Evolutionary conservation across 1,140 invertebrate species (phyloP), one percentile per base, ranked within the genome.

Genomic region (Hypsibius dujardini): DNA sequence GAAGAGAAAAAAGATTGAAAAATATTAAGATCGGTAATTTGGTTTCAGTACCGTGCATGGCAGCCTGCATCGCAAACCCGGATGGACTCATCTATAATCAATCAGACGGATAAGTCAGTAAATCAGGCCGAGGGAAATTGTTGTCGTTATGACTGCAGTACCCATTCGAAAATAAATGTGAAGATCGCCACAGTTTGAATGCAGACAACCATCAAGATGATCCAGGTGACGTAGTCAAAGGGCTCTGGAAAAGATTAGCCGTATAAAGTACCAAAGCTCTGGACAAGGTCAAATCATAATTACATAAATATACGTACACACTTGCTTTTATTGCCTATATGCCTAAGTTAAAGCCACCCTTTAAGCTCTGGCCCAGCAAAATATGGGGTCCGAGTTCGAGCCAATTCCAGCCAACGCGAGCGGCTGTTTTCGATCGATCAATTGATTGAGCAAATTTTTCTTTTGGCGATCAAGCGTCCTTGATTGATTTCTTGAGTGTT

Each of bases 161-260:
- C 7, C 92, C 93, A 98, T 82, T 98, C 95, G 79, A 97, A 98
- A 46, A 96, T 83, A 77, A 98, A 96, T 78, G 98, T 97, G 74
- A 92, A 90, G 75, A 97, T 87, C 0, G 93, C 94, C 1, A 93
- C 90, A 0, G 89, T 90, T 80, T 98, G 95, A 76, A 98, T 97
- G 40, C 92, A 92, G 40, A 97, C 91, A 59, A 95, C 86, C 46
- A 93, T 88, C 46, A 98, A 91, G 76, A 98, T 81, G 86, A 95
- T 90, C 95, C 95, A 98, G 0, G 93, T 95, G 0, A 92, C 88
- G 1, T 92, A 93, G 79, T 98, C 95, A 79, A 98, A 98, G 0
- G 95, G 95, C 80, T 98, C 95, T 89, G 81, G 74, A 81, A 81
- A 70, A 70, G 42, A n/a, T 2, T 1, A 69, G 67, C 40, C 7